Base-by-base conservation (phyloP, 2,113 vertebrate genomes). In the Rallus limicola region DNA sequence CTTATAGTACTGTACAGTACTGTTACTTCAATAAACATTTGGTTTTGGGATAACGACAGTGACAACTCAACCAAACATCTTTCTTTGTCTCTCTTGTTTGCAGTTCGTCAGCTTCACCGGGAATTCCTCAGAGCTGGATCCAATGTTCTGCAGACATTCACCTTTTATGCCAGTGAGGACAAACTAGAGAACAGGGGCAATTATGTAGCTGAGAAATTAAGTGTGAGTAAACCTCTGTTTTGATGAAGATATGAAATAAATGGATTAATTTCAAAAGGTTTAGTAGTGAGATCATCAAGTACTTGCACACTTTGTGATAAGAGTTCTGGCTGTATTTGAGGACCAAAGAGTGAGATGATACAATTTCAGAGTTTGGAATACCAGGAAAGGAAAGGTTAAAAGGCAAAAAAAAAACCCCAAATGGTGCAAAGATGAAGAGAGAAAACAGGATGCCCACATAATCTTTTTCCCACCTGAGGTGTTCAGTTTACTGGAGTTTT, bases 81-180 rank as follows among this genome's bases (percentile, higher is more conserved):
- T 13, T 67, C 85, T 13, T 71, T 58, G 25, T 93, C 16, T 74
- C 55, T 86, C 93, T 64, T 72, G 83, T 83, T 93, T 93, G 33
- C 96, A 99, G 99, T 99, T 93, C 98, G 99, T 46, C 99, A 99
- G 98, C 99, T 99, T 97, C 99, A 99, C 92, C 96, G 99, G 42
- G 99, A 99, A 95, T 99, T 99, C 96, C 98, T 99, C 76, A 98
- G 99, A 90, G 98, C 99, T 5, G 99, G 99, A 26, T 97, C 99
- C 18, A 99, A 98, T 84, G 98, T 99, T 97, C 99, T 99, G 98
- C 99, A 99, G 97, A 99, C 99, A 1, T 99, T 99, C 96, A 99
- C 98, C n/a, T 99, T 99, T 97, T 99, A 99, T 44, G 99, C 99
- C 23, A 99, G 99, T 82, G 99, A 99, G 20, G 99, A 99, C 91